These are phyloP conservation scores for Laticauda colubrina DNA, from an alignment of 2,113 vertebrate species.

Conservation along the genomic window DNA sequence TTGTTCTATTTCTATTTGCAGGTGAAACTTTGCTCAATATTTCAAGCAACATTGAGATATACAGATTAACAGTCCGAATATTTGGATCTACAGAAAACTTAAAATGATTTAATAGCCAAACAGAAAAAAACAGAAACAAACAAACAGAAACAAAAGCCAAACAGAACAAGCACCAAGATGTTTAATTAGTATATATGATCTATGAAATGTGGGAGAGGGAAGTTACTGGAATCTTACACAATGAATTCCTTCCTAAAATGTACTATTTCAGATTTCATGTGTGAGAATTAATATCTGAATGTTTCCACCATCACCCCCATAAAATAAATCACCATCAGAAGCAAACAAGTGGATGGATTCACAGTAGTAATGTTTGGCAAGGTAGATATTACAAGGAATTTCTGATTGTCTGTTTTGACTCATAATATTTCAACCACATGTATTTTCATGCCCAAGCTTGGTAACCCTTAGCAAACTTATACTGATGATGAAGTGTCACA, in stretches of 20 bases:
- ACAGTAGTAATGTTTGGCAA: no score
- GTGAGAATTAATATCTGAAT: neutral
- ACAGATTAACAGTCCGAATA: neutral
- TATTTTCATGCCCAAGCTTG: slow-evolving; percentile 44
- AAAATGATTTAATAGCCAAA: slow-evolving; percentile 17
- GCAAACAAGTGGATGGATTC: neutral
- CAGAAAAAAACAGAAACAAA: slow-evolving; percentile 13
- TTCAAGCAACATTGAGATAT: slow-evolving; percentile 35
- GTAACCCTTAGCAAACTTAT: slow-evolving; percentile 37
- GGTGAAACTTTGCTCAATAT: slow-evolving; percentile 23
- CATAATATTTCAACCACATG: slow-evolving; percentile 43
- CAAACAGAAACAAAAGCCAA: neutral
- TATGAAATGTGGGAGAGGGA: slow-evolving; percentile 28
- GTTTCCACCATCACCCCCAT: no score
- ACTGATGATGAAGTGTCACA: slow-evolving; percentile 31
- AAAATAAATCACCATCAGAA: neutral
- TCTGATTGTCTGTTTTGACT: neutral
- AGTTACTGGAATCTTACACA: no score
- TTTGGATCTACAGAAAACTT: slow-evolving; percentile 2
- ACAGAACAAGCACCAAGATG: slow-evolving; percentile 34
- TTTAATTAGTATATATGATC: slow-evolving; percentile 1
- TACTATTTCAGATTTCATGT: neutral
- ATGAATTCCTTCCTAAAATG: neutral
- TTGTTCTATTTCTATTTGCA: neutral
- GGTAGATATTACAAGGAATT: neutral